A percentile compares a stretch with the other conserved stretches of the same genome.
Evolutionary conservation across 2,888 invertebrate genomes (phyloP).

Genomic region (Scaptomyza cyrtandrae): DNA sequence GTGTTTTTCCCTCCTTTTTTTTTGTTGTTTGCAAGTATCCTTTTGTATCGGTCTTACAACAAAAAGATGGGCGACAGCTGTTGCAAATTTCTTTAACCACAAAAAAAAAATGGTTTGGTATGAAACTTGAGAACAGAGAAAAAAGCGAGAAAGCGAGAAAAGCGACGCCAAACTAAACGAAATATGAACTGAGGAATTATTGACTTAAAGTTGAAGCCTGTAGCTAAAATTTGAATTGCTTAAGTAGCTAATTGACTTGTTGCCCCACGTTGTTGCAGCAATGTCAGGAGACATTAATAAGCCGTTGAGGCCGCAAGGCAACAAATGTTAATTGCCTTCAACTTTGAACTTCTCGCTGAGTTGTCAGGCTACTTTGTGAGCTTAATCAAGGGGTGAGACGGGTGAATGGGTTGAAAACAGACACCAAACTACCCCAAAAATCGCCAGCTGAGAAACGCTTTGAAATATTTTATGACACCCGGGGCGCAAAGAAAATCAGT

Average conservation of each 20-base stretch:
- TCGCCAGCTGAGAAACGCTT: slow-evolving; percentile 5
- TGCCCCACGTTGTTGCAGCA: slow-evolving; percentile 14
- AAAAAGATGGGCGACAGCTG: slow-evolving; percentile 34
- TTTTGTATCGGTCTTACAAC: slow-evolving; percentile 37
- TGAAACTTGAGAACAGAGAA: background rate
- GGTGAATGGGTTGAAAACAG: background rate
- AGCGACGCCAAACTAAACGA: slow-evolving; percentile 1
- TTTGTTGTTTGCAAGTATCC: slow-evolving; percentile 20
- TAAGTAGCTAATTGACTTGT: slow-evolving; percentile 50
- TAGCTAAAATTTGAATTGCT: slow-evolving; percentile 15
- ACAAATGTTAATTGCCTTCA: slow-evolving; percentile 49
- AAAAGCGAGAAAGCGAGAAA: background rate
- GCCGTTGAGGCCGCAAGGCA: slow-evolving; percentile 33
- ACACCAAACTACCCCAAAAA: background rate
- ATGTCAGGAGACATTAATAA: slow-evolving; percentile 37
- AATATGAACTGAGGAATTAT: slow-evolving; percentile 44
- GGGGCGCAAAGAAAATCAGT: slow-evolving; percentile 49
- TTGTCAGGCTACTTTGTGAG: slow-evolving; percentile 29
- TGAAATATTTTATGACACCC: slow-evolving; percentile 41
- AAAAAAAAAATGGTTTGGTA: background rate
- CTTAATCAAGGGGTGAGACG: background rate
- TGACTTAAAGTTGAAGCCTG: slow-evolving; percentile 36
- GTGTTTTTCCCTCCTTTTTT: slow-evolving; percentile 6
- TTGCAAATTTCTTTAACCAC: slow-evolving; percentile 31
- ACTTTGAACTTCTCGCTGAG: slow-evolving; percentile 47